phyloP scores from a whole-genome alignment of 2,888 invertebrate genomes.

The Thereva nobilitata region DNA sequence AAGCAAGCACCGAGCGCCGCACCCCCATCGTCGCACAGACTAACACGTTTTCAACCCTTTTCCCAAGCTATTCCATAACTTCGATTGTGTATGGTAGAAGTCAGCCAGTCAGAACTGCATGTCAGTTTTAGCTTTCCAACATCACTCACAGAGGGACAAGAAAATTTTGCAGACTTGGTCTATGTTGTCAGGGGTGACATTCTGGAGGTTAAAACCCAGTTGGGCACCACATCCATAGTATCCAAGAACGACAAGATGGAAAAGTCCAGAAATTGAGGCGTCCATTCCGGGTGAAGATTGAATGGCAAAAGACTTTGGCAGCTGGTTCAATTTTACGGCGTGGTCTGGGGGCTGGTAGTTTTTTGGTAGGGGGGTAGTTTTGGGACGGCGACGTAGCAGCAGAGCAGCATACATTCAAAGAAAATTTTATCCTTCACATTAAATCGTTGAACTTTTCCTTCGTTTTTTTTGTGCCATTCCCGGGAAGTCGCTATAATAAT shows the following conservation, averaged over 20 bases:
- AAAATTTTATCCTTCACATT: conserved; percentile 3
- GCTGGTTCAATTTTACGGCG: not conserved
- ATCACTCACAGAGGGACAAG: conserved; percentile 34
- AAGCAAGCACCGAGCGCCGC: not conserved
- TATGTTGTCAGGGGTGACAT: conserved; percentile 30
- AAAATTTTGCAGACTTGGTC: conserved; percentile 33
- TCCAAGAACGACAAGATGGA: conserved; percentile 17
- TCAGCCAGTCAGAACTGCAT: conserved; percentile 23
- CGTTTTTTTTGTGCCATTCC: not conserved
- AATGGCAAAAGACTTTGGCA: conserved; percentile 17
- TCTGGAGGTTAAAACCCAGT: conserved; percentile 19
- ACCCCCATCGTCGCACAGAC: not conserved
- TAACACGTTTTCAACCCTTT: not conserved
- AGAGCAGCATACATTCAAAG: not conserved
- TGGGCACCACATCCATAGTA: conserved; percentile 1
- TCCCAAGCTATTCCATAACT: not conserved
- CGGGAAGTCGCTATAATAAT: conserved; percentile 8
- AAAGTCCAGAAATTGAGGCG: conserved; percentile 28
- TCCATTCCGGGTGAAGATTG: conserved; percentile 20
- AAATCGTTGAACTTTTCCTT: conserved; percentile 13
- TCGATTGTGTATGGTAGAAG: conserved; percentile 30
- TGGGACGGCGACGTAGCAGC: conserved; percentile 11
- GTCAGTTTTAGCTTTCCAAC: conserved; percentile 35
- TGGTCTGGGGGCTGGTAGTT: too few species aligned
- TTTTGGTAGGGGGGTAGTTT: not conserved